These are phyloP conservation scores for Smithornis capensis DNA, from an alignment of 2,113 vertebrate genomes.

Conservation along the genomic window DNA sequence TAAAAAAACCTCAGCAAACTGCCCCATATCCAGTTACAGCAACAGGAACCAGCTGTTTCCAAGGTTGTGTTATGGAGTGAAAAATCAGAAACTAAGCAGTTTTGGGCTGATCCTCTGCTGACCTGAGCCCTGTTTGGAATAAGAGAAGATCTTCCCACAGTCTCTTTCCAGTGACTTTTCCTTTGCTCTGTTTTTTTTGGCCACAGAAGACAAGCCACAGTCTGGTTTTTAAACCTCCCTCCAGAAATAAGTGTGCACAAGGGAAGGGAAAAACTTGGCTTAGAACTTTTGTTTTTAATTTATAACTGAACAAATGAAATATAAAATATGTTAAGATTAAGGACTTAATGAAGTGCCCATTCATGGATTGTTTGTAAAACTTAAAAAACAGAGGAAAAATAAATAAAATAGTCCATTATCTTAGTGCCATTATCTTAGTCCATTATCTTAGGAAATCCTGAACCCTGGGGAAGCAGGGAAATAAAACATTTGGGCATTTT, in stretches of 20 bases:
- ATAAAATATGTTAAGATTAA: not conserved
- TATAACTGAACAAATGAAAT: not conserved
- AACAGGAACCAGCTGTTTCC: not conserved
- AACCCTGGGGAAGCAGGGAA: not conserved
- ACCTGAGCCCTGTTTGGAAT: not conserved
- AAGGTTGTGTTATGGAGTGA: not conserved
- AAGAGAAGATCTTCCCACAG: not conserved
- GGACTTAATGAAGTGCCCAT: not conserved
- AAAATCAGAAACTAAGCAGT: not conserved
- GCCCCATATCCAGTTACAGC: not conserved
- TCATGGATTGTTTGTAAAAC: not conserved
- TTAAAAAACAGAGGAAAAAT: not conserved
- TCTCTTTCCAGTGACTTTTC: not conserved
- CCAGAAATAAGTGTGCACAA: not conserved
- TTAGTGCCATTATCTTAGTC: too few species aligned
- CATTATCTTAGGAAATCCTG: fast-evolving
- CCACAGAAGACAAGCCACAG: not conserved
- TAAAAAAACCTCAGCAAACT: not conserved
- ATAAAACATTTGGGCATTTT: not conserved
- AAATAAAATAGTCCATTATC: not conserved
- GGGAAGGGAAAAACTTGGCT: not conserved
- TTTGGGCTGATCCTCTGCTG: not conserved
- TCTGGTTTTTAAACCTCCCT: not conserved
- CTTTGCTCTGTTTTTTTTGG: not conserved
- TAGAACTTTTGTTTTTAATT: not conserved